Evolutionary conservation across 2,888 invertebrate species (phyloP).

Genomic region (Octonoba sinensis): DNA sequence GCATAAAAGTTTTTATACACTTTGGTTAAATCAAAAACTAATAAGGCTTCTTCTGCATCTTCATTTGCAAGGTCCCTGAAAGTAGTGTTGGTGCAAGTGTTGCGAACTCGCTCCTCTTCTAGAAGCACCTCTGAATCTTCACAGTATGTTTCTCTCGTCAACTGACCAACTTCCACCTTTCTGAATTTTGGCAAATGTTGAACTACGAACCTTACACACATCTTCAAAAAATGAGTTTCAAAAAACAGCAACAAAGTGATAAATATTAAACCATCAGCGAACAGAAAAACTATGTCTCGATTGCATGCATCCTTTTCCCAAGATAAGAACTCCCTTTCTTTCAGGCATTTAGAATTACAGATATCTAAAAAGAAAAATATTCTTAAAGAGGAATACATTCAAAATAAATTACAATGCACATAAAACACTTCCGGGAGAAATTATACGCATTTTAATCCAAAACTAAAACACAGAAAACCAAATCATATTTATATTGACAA

Average conservation of each 20-base stretch:
- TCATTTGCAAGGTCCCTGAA: not conserved
- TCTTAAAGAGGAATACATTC: not conserved
- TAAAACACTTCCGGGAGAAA: no score
- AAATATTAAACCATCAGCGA: conserved; percentile 23
- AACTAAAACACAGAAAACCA: no score
- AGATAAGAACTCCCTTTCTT: conserved; percentile 9
- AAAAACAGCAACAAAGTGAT: conserved; percentile 23
- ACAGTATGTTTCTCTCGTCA: not conserved
- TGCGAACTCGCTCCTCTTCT: conserved; percentile 33
- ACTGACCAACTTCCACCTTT: not conserved
- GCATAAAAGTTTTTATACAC: conserved; percentile 60
- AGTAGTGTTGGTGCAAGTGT: not conserved
- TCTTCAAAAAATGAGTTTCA: conserved; percentile 3
- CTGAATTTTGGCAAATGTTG: not conserved
- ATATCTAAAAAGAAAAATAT: conserved; percentile 19
- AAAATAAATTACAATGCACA: no score
- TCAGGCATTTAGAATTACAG: conserved; percentile 23
- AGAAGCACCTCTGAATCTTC: conserved; percentile 39
- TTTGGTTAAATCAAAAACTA: conserved; percentile 59
- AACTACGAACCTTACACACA: not conserved
- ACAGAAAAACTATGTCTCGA: conserved; percentile 34
- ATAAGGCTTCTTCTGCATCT: conserved; percentile 23
- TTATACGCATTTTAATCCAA: no score
- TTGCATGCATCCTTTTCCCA: conserved; percentile 19
- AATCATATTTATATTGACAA: no score